Evolutionary conservation across 2,888 invertebrate species (phyloP), one percentile per base, ranked within the genome.

Genomic region (Drosophila setosimentum): DNA sequence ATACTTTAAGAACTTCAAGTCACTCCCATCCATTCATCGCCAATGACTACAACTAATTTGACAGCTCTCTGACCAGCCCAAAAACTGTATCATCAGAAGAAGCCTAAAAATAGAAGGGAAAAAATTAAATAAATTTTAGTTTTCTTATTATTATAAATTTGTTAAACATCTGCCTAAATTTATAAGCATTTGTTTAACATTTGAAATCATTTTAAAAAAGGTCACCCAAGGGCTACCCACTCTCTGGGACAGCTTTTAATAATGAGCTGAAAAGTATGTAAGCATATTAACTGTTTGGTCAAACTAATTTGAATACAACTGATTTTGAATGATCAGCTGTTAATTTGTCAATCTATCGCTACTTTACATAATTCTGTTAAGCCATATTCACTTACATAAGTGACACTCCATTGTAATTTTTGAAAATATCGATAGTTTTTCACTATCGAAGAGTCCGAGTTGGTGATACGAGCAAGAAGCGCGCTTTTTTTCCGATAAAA

Each of bases 221-320:
- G n/a, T 35, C 8, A 6, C 4, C 7, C 3, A 18, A 16, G 53
- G 0, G 30, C 53, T 66, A 45, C 1, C 54, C 37, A 69, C 65
- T 64, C 57, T 50, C 40, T 54, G 30, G 8, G 2, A 18, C 6
- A 4, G 16, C n/a, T 33, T 62, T 58, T 60, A 29, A 18, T 3
- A 29, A 2, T 3, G 24, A 33, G 54, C 82, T 79, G 32, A 59
- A 80, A 82, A 84, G 76, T 78, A 83, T 86, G 70, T 76, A 30
- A 4, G 13, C 42, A 18, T 51, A 42, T 70, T 53, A n/a, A n/a
- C n/a, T 27, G 27, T 27, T 27, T 27, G 3, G 27, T 27, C 27
- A 27, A 27, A 27, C 27, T 27, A 27, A 27, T 27, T 27, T 27
- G 27, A 27, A 27, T 27, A 3, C 27, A 27, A 27, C 27, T 27